phyloP scores from a whole-genome alignment of 2,113 vertebrate species.

The Semicossyphus pulcher region DNA sequence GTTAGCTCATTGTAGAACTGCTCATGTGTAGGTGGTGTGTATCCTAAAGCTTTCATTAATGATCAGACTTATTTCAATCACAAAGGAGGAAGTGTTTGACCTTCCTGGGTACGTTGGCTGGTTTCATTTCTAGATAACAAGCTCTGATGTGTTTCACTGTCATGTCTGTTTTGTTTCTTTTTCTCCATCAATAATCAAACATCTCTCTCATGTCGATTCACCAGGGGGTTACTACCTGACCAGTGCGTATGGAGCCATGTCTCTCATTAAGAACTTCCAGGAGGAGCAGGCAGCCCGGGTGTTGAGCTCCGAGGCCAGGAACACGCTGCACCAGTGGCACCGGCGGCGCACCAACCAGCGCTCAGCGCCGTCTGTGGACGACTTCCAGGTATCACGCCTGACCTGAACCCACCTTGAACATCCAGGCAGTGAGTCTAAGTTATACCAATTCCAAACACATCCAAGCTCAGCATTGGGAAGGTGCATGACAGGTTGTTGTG shows the following conservation, averaged over 20 bases:
- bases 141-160: neutral
- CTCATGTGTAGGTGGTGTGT: slow-evolving; percentile 4
- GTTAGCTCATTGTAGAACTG: neutral
- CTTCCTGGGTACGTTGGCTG: rapidly evolving
- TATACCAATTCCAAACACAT: slow-evolving; percentile 37
- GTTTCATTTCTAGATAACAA: slow-evolving; percentile 26
- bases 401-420: slow-evolving; percentile 72
- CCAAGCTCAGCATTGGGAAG: neutral
- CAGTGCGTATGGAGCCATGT: slow-evolving; percentile 94
- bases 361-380: slow-evolving; percentile 90
- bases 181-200: neutral
- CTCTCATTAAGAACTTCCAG: slow-evolving; percentile 96
- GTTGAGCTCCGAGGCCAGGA: slow-evolving; percentile 92
- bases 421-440: slow-evolving; percentile 77
- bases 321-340: slow-evolving; percentile 96
- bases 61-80: neutral
- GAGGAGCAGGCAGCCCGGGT: slow-evolving; percentile 94
- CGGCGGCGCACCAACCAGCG: slow-evolving; percentile 91
- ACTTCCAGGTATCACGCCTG: slow-evolving; percentile 91
- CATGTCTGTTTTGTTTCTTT: neutral
- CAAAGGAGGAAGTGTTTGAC: neutral
- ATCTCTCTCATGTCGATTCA: neutral
- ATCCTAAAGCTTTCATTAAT: neutral
- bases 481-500: slow-evolving; percentile 45
- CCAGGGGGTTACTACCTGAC: slow-evolving; percentile 97